phyloP scores from a whole-genome alignment of 2,888 invertebrate species.

The Stegana nigrithorax region DNA sequence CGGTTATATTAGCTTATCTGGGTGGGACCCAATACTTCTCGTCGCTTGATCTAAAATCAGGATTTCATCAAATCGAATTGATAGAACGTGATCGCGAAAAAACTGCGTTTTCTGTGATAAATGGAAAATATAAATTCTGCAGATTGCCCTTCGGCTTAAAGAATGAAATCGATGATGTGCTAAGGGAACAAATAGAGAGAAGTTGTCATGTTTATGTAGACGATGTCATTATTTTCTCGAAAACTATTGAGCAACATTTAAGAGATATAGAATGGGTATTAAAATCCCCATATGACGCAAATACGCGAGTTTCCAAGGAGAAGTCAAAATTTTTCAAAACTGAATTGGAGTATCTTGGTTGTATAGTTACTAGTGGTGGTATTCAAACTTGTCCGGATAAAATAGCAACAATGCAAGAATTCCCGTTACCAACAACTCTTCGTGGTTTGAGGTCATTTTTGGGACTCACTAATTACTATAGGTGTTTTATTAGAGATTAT shows the following conservation, averaged over 20 bases:
- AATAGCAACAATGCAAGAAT: neutral
- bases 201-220: neutral
- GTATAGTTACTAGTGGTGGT: neutral
- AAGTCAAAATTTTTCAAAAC: constrained; percentile 8
- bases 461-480: neutral
- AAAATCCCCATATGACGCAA: neutral
- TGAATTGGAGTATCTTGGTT: neutral
- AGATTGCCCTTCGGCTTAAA: neutral
- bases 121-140: constrained; percentile 6
- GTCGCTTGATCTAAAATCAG: constrained; percentile 33
- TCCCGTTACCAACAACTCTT: neutral
- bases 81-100: constrained; percentile 31
- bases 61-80: constrained; percentile 30
- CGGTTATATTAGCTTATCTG: too few species aligned
- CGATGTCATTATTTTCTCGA: neutral
- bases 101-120: constrained; percentile 25
- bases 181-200: constrained; percentile 1
- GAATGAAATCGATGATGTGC: constrained; percentile 9
- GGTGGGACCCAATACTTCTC: constrained; percentile 27
- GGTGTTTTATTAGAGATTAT: neutral
- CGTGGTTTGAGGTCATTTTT: neutral
- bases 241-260: neutral
- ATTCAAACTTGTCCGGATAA: neutral
- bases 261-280: neutral
- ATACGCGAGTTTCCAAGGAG: neutral